Evolutionary conservation across 2,888 invertebrate species (phyloP).

Genomic region (Xestia c-nigrum): DNA sequence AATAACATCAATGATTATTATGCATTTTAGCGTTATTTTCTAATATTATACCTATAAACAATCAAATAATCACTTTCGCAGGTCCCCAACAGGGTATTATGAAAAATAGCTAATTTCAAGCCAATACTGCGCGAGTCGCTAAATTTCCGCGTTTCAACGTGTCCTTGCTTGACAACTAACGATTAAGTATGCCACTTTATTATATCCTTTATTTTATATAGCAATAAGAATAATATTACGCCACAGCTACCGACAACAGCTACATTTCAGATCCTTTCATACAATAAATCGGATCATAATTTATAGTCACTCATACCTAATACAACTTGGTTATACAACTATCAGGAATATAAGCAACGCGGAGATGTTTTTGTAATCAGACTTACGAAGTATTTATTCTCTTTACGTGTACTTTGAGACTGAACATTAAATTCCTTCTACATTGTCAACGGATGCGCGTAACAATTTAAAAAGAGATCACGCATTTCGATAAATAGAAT

Average conservation of each 20-base stretch:
- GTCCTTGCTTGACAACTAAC: slow-evolving; percentile 1
- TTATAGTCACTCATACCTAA: slow-evolving; percentile 22
- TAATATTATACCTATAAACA: slow-evolving; percentile 30
- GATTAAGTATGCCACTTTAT: slow-evolving; percentile 22
- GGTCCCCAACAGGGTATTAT: slow-evolving; percentile 8
- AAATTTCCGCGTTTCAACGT: slow-evolving; percentile 22
- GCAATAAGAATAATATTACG: slow-evolving; percentile 16
- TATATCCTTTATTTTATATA: slow-evolving; percentile 4
- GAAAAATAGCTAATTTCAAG: slow-evolving; percentile 19
- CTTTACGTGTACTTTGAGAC: slow-evolving; percentile 23
- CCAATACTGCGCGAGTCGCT: slow-evolving; percentile 19
- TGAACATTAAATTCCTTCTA: background rate
- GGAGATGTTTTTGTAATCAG: slow-evolving; percentile 25
- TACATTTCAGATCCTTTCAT: slow-evolving; percentile 29
- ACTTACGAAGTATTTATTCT: slow-evolving; percentile 20
- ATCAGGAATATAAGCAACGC: slow-evolving; percentile 10
- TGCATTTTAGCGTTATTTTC: slow-evolving; percentile 34
- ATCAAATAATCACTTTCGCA: slow-evolving; percentile 37
- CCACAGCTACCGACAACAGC: slow-evolving; percentile 14
- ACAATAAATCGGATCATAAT: slow-evolving; percentile 21
- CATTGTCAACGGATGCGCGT: background rate
- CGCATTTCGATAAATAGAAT: slow-evolving; percentile 2
- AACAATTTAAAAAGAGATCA: background rate
- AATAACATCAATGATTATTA: slow-evolving; percentile 52
- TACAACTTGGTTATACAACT: slow-evolving; percentile 37